These are phyloP conservation scores for Ardeotis arabs DNA, from an alignment of 2,113 vertebrate genomes.

Conservation along the genomic window DNA sequence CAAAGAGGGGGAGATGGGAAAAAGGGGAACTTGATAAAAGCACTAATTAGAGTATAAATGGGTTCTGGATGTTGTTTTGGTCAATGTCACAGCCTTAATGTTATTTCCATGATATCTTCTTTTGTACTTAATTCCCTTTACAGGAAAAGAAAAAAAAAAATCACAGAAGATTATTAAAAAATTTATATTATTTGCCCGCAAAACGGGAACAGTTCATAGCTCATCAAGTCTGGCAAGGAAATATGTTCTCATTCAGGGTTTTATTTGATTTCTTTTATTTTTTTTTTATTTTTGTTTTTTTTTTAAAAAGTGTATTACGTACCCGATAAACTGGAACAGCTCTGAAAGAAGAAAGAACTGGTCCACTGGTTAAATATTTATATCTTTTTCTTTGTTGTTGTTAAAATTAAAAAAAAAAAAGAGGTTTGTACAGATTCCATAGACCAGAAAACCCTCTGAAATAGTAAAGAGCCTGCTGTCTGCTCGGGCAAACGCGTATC, in stretches of 20 bases:
- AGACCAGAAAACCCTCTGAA: conserved; percentile 41
- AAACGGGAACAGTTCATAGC: conserved; percentile 38
- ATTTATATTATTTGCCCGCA: conserved; percentile 7
- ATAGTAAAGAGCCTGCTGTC: neutral
- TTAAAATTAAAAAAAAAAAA: neutral
- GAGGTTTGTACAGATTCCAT: conserved; percentile 27
- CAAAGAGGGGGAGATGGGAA: neutral
- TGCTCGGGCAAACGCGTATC: neutral
- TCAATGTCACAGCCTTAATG: conserved; percentile 58
- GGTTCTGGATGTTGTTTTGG: conserved; percentile 30
- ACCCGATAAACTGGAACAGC: conserved; percentile 47
- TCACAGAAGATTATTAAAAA: conserved; percentile 22
- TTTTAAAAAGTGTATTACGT: neutral
- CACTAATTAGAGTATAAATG: conserved; percentile 14
- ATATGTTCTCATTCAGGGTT: conserved; percentile 16
- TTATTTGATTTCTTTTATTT: neutral
- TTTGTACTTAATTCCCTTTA: conserved; percentile 37
- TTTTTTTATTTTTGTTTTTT: neutral
- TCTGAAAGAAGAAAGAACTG: conserved; percentile 44
- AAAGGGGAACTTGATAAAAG: conserved; percentile 27
- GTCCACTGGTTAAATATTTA: conserved; percentile 34
- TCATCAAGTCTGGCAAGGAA: conserved; percentile 50
- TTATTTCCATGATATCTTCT: conserved; percentile 37
- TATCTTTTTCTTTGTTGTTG: neutral
- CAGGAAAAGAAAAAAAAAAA: neutral